These are phyloP conservation scores for Eleginops maclovinus DNA, from an alignment of 2,113 vertebrate genomes.

Conservation along the genomic window DNA sequence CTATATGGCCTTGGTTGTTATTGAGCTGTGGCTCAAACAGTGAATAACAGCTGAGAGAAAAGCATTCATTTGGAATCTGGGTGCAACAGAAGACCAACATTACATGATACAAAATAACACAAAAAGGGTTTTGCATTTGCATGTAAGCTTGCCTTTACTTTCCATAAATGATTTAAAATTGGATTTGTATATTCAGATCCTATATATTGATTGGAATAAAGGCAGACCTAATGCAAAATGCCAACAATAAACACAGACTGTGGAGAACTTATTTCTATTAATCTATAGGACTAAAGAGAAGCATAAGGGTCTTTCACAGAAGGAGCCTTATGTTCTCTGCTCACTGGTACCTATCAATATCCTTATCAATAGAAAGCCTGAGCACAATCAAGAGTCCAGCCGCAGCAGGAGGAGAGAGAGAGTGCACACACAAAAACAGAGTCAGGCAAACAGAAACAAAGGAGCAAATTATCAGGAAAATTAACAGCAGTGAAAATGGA, in stretches of 20 bases:
- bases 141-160: slow-evolving; percentile 40
- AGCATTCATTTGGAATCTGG: slow-evolving; percentile 20
- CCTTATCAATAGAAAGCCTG: slow-evolving; percentile 99
- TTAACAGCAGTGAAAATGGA: slow-evolving; percentile 59
- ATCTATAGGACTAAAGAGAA: slow-evolving; percentile 52
- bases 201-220: slow-evolving; percentile 28
- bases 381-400: slow-evolving; percentile 88
- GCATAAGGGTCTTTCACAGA: slow-evolving; percentile 84
- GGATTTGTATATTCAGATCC: background rate
- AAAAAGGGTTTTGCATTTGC: slow-evolving; percentile 36
- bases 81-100: slow-evolving; percentile 35
- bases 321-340: slow-evolving; percentile 84
- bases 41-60: slow-evolving; percentile 44
- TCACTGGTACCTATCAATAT: slow-evolving; percentile 95
- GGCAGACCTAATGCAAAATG: slow-evolving; percentile 52
- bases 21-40: slow-evolving; percentile 28
- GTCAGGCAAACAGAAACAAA: slow-evolving; percentile 74
- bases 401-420: slow-evolving; percentile 81
- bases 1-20: slow-evolving; percentile 31
- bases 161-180: background rate
- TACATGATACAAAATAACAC: slow-evolving; percentile 34
- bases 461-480: slow-evolving; percentile 62
- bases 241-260: slow-evolving; percentile 30
- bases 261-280: slow-evolving; percentile 49
- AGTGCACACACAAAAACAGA: slow-evolving; percentile 72